phyloP scores from a whole-genome alignment of 2,888 invertebrate species.

The Melinaea menophilus region DNA sequence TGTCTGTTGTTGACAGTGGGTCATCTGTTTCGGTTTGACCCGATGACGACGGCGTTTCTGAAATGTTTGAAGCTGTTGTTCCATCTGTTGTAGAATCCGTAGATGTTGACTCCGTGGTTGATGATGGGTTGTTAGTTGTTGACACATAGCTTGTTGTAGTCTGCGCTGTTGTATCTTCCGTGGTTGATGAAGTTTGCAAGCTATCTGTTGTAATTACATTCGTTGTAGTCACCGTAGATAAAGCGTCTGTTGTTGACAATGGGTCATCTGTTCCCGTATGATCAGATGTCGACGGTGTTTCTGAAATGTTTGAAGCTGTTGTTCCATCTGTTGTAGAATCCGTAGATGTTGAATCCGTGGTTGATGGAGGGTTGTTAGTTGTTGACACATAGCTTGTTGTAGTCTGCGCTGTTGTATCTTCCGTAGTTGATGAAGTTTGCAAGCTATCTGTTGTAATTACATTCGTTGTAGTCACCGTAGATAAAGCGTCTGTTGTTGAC shows the following conservation, averaged over 20 bases:
- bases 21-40: no score
- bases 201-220: neutral
- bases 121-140: slow-evolving; percentile 2
- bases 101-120: no score
- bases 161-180: neutral
- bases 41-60: no score
- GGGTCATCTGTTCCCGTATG: neutral
- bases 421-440: neutral
- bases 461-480: neutral
- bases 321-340: neutral
- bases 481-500: neutral
- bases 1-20: no score
- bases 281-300: neutral
- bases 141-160: neutral
- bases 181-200: neutral
- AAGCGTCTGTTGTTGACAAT: neutral
- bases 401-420: neutral
- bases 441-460: neutral
- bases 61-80: no score
- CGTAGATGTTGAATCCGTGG: neutral
- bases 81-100: no score
- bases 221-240: neutral
- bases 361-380: slow-evolving; percentile 3
- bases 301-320: neutral
- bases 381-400: neutral